Evolutionary conservation across 1,140 invertebrate species (phyloP).

Genomic region (Drosophila kikkawai): DNA sequence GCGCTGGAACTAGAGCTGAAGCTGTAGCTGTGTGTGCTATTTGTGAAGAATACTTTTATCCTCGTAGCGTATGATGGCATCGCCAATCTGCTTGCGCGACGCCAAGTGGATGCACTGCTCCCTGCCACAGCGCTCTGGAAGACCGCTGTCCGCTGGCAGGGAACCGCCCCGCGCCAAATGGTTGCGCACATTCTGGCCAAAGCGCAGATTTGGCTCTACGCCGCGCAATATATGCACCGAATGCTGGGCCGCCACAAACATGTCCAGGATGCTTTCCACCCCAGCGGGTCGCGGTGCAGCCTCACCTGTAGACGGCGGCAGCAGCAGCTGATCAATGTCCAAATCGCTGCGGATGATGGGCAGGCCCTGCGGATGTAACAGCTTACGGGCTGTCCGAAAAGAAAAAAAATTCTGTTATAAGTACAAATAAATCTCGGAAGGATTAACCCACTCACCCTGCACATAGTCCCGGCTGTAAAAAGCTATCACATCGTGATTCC

Average conservation of each 20-base stretch:
- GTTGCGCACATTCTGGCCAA: constrained; percentile 68
- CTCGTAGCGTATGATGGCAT: constrained; percentile 82
- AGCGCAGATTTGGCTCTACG: constrained; percentile 80
- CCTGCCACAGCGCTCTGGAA: constrained; percentile 38
- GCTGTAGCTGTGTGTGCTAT: constrained; percentile 33
- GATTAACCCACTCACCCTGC: constrained; percentile 86
- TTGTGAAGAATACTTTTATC: constrained; percentile 82
- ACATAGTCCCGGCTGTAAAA: constrained; percentile 94
- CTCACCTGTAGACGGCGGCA: constrained; percentile 42
- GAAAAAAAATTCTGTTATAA: no score
- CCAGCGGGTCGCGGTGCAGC: constrained; percentile 34
- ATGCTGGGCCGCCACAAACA: constrained; percentile 81
- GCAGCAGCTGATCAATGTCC: constrained; percentile 87
- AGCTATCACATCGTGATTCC: constrained; percentile 90
- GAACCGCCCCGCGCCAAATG: constrained; percentile 55
- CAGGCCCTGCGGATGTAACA: constrained; percentile 86
- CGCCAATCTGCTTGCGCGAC: constrained; percentile 84
- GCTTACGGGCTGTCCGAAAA: constrained; percentile 87
- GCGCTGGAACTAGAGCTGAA: constrained; percentile 39
- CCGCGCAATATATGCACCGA: constrained; percentile 80
- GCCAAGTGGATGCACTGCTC: constrained; percentile 81
- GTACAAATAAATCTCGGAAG: not conserved
- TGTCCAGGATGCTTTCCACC: constrained; percentile 79
- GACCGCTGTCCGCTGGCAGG: constrained; percentile 25
- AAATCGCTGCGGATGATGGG: constrained; percentile 88